A percentile compares a stretch with the other conserved stretches of the same genome.
Evolutionary conservation across 2,888 invertebrate genomes (phyloP).

Genomic region (Drosophila tanythrix): DNA sequence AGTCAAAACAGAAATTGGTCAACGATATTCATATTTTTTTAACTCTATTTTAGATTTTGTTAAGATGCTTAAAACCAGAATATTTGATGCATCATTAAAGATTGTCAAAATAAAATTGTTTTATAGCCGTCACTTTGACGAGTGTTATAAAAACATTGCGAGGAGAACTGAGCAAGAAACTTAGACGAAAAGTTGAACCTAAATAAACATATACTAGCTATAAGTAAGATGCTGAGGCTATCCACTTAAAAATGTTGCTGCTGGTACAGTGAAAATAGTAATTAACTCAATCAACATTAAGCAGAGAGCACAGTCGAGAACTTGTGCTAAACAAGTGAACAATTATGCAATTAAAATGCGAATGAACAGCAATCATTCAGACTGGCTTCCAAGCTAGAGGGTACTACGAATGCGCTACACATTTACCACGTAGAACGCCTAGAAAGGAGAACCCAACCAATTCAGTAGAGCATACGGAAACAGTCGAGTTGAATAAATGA

Average conservation of each 20-base stretch:
- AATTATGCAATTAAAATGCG: constrained; percentile 64
- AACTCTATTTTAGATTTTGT: background rate
- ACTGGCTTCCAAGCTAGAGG: background rate
- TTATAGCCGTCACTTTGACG: background rate
- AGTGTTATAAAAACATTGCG: background rate
- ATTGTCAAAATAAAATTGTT: background rate
- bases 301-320: constrained; percentile 3
- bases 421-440: background rate
- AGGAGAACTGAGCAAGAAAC: background rate
- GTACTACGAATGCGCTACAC: constrained; percentile 11
- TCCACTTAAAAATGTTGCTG: background rate
- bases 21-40: background rate
- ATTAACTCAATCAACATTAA: constrained; percentile 45
- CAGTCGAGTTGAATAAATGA: background rate
- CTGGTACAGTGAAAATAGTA: constrained; percentile 10
- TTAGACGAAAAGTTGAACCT: background rate
- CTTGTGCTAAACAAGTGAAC: constrained; percentile 41
- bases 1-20: background rate
- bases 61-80: background rate
- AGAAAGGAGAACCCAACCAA: background rate
- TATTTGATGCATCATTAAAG: background rate
- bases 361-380: constrained; percentile 12
- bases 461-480: constrained; percentile 9
- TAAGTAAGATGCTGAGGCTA: background rate
- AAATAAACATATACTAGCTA: background rate